Base-by-base conservation (phyloP, 1,140 invertebrate species). In the Choristoneura fumiferana region DNA sequence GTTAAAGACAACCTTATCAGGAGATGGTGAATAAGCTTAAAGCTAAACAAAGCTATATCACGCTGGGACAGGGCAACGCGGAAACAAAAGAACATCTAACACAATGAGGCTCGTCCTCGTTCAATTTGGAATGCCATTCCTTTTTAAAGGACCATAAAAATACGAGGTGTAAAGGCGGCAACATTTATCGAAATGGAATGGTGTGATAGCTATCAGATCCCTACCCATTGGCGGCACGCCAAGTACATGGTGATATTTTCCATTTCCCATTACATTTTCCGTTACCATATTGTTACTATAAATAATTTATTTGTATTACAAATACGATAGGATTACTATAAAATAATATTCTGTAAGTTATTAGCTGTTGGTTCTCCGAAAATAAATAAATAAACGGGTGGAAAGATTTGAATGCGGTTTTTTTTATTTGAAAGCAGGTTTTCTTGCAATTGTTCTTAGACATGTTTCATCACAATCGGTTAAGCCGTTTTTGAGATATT, bases 131-230 rank as follows among this genome's bases (percentile, higher is more conserved):
- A 22, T 12, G 22, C 43, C 18, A 49, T 49, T 33, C 22, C 8
- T 13, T 43, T 29, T 49, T 49, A 49, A 49, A 29, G 43, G 43
- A 49, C 40, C 12, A 49, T 29, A 49, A 18, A 49, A 49, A 49
- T 22, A 45, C 39, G 8, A 45, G 40, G 40, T 22, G 14, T 15
- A 40, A 13, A 40, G 15, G 38, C 38, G 39, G 14, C 39, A 40
- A 40, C 15, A 40, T 40, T 40, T 40, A 45, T 45, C 40, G 40
- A 62, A 64, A 62, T 61, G 40, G 58, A 34, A 57, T 43, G 37
- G 37, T 37, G 55, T 62, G 62, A 67, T 71, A 61, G 39, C 59
- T 18, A 71, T 65, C 69, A 67, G 65, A 60, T 59, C 56, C 59
- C 40, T 49, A 55, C 34, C 13, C 58, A 61, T 65, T 61, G 63